Conservation (phyloP, 2,113 vertebrate species). For the Brevimyrus niger region DNA sequence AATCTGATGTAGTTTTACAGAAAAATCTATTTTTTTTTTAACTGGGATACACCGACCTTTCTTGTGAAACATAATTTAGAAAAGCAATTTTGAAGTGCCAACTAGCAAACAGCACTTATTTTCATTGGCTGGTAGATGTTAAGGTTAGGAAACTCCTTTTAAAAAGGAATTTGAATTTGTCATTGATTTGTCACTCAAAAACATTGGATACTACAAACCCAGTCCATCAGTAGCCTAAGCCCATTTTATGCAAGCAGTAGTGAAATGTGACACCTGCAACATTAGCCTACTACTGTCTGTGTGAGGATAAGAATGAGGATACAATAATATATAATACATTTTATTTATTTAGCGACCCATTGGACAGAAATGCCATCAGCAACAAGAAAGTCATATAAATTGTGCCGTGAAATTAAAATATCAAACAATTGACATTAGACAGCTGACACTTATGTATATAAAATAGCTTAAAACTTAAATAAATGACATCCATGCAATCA, state of each 20-base stretch:
- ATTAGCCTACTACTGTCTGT: background rate
- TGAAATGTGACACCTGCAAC: background rate
- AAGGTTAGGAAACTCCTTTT: background rate
- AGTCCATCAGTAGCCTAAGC: background rate
- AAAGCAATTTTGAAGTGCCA: background rate
- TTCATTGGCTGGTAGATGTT: background rate
- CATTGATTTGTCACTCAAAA: background rate
- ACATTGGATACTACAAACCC: background rate
- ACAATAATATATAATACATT: background rate
- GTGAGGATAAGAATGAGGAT: background rate
- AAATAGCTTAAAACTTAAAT: background rate
- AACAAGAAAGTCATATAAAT: background rate
- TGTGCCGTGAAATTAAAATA: background rate
- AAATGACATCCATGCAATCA: background rate
- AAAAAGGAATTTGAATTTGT: background rate
- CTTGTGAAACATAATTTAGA: background rate
- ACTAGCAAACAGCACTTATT: background rate
- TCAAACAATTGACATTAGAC: background rate
- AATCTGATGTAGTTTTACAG: conserved; percentile 2
- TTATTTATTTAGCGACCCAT: background rate
- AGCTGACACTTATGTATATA: background rate
- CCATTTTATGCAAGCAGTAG: background rate
- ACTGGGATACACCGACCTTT: background rate
- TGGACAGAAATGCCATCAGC: background rate
- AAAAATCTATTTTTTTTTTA: background rate